These are phyloP conservation scores for Anableps anableps DNA, from an alignment of 2,797 vertebrate genomes.

Conservation along the genomic window DNA sequence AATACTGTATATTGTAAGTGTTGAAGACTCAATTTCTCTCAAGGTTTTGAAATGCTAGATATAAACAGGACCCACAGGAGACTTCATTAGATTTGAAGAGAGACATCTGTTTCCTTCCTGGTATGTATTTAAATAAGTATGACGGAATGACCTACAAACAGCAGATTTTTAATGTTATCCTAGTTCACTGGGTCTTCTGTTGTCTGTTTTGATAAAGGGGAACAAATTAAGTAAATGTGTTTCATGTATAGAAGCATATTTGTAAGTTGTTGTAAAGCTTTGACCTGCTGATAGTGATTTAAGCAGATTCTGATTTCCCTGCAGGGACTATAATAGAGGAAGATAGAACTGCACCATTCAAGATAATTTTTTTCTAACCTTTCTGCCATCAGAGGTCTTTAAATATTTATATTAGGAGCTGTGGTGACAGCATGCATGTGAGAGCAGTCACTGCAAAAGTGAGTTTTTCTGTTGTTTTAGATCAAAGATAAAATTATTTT, in stretches of 20 bases:
- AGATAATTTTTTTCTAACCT: background rate
- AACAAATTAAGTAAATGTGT: constrained; percentile 19
- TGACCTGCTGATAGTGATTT: background rate
- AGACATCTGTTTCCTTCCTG: constrained; percentile 20
- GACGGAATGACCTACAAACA: constrained; percentile 6
- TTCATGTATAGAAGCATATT: background rate
- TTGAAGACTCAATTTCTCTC: constrained; percentile 1
- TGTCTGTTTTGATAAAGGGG: constrained; percentile 24
- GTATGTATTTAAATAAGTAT: constrained; percentile 3
- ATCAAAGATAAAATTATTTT: background rate
- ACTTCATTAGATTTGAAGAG: constrained; percentile 4
- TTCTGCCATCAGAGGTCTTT: background rate
- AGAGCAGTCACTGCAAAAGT: background rate
- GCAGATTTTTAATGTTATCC: background rate
- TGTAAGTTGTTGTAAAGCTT: background rate
- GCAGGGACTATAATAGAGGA: background rate
- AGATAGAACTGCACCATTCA: background rate
- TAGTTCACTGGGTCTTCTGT: background rate
- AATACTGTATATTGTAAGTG: constrained; percentile 6
- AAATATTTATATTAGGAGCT: background rate
- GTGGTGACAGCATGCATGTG: background rate
- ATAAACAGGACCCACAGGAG: background rate
- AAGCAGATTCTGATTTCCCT: background rate
- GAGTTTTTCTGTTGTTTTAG: background rate
- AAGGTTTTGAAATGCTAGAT: constrained; percentile 11